Base-by-base conservation (phyloP, 2,113 vertebrate species). In the Bubalus kerabau region DNA sequence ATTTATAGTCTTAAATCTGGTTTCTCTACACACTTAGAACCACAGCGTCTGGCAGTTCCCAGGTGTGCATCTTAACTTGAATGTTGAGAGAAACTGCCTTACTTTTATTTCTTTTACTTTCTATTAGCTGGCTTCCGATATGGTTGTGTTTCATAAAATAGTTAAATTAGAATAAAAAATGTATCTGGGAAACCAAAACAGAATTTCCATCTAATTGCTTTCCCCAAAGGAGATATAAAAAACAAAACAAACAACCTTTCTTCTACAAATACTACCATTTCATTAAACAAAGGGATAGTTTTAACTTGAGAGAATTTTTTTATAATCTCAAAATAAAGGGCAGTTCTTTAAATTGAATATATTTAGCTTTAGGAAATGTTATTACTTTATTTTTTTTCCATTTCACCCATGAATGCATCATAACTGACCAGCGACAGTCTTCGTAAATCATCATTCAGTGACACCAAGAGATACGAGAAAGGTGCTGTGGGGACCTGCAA, bases 281-380 rank as follows among this genome's bases (percentile, higher is more conserved):
- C 21, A 21, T 78, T 89, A 89, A 26, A 94, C 46, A 78, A 57
- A 89, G 4, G 4, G 19, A 40, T 32, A 76, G 40, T 94, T 96
- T 90, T 83, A 74, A 87, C 26, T 71, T 2, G 82, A 36, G 8
- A 19, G 6, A 48, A 19, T 78, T 26, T 52, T 52, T 89, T 87
- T 76, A 80, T 90, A 84, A 97, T 67, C 21, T 92, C 43, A 94
- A 46, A 74, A 83, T 86, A 46, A 89, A 89, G 16, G 21, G 59
- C 6, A 88, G 24, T 59, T 84, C 24, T 90, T 92, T 97, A 92
- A 90, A 30, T 54, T 24, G 40, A 64, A 81, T 71, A 19, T 24
- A 60, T 84, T 46, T 74, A 48, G 3, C 6, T 48, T 90, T 87
- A 30, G n/a, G 54, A 57, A 82, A 90, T 82, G 21, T 87, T n/a